phyloP scores from a whole-genome alignment of 1,140 invertebrate genomes.

The Drosophila saltans region DNA sequence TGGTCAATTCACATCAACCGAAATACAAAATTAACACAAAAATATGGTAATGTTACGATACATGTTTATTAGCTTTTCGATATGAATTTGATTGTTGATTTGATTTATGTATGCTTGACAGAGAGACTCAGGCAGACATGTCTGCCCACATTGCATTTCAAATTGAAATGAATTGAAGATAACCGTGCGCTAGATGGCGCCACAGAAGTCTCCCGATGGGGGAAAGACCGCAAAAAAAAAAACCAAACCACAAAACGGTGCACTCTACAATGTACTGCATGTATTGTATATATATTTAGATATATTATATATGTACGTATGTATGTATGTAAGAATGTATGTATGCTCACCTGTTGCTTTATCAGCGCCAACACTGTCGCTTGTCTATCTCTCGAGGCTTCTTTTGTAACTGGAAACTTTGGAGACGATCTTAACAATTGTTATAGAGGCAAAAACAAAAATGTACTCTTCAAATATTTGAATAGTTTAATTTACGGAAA shows the following conservation, averaged over 20 bases:
- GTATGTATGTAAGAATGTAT: not conserved
- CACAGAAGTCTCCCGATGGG: conserved; percentile 8
- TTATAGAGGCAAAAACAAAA: conserved; percentile 2
- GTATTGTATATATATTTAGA: too few species aligned
- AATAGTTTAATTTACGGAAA: conserved; percentile 59
- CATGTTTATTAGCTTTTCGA: conserved; percentile 35
- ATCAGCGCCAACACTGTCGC: conserved; percentile 24
- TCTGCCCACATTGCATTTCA: not conserved
- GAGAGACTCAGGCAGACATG: not conserved
- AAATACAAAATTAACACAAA: conserved; percentile 19
- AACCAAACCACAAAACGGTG: conserved; percentile 57
- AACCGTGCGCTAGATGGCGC: conserved; percentile 57
- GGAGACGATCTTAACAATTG: conserved; percentile 13
- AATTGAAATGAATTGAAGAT: conserved; percentile 11
- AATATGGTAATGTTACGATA: conserved; percentile 6
- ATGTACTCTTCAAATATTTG: conserved; percentile 35
- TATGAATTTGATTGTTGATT: conserved; percentile 11
- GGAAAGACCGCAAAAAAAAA: conserved; percentile 56
- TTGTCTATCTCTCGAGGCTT: conserved; percentile 55
- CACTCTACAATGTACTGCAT: conserved; percentile 37
- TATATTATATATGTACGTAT: conserved; percentile 7
- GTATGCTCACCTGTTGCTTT: conserved; percentile 46
- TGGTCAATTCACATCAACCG: conserved; percentile 30
- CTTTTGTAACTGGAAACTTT: conserved; percentile 63
- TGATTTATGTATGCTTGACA: not conserved